phyloP scores from a whole-genome alignment of 2,888 invertebrate species.

The Nebria salina region DNA sequence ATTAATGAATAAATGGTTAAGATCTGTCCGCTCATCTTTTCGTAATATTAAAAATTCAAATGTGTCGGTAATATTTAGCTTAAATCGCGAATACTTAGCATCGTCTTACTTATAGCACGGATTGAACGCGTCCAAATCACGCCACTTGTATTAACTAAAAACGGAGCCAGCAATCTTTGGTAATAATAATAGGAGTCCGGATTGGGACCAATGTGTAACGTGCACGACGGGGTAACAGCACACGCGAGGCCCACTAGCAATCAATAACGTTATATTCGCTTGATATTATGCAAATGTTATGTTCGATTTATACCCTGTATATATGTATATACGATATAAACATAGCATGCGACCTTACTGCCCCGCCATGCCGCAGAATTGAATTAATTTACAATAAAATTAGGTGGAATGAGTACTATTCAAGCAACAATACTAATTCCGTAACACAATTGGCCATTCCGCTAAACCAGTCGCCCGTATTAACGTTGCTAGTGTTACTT shows the following conservation, averaged over 20 bases:
- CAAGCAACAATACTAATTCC: slow-evolving; percentile 48
- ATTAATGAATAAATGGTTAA: no score
- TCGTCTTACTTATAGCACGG: not conserved
- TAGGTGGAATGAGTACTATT: slow-evolving; percentile 47
- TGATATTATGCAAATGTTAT: slow-evolving; percentile 52
- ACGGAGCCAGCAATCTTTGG: slow-evolving; percentile 33
- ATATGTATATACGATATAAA: slow-evolving; percentile 49
- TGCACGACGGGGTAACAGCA: slow-evolving; percentile 26
- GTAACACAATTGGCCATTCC: slow-evolving; percentile 11
- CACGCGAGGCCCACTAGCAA: slow-evolving; percentile 28
- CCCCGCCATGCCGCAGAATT: slow-evolving; percentile 24
- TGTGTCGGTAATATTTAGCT: no score
- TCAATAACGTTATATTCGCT: slow-evolving; percentile 37
- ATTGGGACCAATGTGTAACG: slow-evolving; percentile 38
- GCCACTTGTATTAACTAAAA: slow-evolving; percentile 27
- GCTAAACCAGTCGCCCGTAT: not conserved
- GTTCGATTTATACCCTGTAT: slow-evolving; percentile 51
- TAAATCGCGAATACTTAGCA: not conserved
- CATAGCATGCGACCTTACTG: slow-evolving; percentile 48
- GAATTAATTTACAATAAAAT: slow-evolving; percentile 47
- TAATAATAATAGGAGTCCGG: slow-evolving; percentile 33
- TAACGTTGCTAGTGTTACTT: slow-evolving; percentile 4
- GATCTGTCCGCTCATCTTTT: no score
- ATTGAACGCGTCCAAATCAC: slow-evolving; percentile 9
- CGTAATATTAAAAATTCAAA: no score